A percentile compares a stretch with the other conserved stretches of the same genome.
Evolutionary conservation across 2,113 vertebrate genomes (phyloP).

Genomic region (Ophthalmolycus amberensis): DNA sequence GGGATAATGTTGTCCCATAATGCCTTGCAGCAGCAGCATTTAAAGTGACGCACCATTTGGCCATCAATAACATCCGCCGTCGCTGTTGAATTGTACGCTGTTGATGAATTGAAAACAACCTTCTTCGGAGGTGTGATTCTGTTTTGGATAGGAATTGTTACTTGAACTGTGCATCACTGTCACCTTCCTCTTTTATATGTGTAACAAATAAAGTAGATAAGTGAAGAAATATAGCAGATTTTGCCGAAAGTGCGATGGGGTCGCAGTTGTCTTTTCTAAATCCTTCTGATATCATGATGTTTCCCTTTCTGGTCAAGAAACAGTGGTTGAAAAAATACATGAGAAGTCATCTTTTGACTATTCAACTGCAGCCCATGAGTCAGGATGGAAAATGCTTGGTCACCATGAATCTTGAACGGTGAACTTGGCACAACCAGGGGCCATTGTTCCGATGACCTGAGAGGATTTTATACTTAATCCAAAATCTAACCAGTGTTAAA

Average conservation of each 20-base stretch:
- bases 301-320: background rate
- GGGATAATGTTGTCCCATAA: background rate
- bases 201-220: too few species aligned
- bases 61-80: too few species aligned
- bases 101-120: too few species aligned
- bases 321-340: background rate
- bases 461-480: background rate
- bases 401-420: background rate
- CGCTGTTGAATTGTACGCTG: too few species aligned
- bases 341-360: background rate
- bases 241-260: too few species aligned
- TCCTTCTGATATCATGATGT: background rate
- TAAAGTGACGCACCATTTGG: background rate
- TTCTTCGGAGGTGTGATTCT: background rate
- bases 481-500: background rate
- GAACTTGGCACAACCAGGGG: background rate
- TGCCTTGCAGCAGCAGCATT: background rate
- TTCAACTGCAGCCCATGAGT: background rate
- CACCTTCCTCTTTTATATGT: too few species aligned
- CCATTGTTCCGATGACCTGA: background rate
- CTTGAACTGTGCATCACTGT: too few species aligned
- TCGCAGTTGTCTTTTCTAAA: background rate
- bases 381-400: background rate
- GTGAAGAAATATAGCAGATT: too few species aligned
- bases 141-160: background rate